Percentiles rank a stretch among this genome's conserved stretches.
Evolutionary conservation across 2,888 invertebrate genomes (phyloP).

Genomic region (Euphydryas editha): DNA sequence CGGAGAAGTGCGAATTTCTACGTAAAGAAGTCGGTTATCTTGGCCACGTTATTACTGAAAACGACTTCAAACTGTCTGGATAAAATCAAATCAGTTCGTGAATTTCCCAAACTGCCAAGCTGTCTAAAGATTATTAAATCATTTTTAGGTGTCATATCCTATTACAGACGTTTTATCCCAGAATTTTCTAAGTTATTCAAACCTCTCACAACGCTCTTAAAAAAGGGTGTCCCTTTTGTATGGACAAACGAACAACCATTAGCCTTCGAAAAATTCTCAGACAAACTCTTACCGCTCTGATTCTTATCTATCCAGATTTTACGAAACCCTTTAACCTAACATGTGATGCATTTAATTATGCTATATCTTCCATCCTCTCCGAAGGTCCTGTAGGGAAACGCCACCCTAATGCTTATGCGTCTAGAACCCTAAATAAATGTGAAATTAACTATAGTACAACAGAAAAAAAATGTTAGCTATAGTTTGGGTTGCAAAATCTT

Average conservation of each 20-base stretch:
- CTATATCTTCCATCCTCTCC: not conserved
- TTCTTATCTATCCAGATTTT: no score
- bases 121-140: not conserved
- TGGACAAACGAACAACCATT: no score
- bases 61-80: slow-evolving; percentile 37
- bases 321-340: not conserved
- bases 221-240: no score
- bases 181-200: not conserved
- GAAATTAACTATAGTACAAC: not conserved
- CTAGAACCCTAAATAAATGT: not conserved
- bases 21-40: slow-evolving; percentile 37
- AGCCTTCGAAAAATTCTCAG: no score
- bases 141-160: not conserved
- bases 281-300: no score
- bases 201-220: not conserved
- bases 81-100: not conserved
- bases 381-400: not conserved
- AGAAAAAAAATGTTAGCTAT: slow-evolving; percentile 29
- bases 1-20: slow-evolving; percentile 48
- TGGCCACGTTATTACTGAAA: slow-evolving; percentile 46
- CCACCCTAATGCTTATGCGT: not conserved
- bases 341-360: not conserved
- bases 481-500: slow-evolving; percentile 40
- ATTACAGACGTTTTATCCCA: not conserved
- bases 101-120: not conserved